Base-by-base conservation (phyloP, 92 coral and sea anemone species). In the Muricea muricata region DNA sequence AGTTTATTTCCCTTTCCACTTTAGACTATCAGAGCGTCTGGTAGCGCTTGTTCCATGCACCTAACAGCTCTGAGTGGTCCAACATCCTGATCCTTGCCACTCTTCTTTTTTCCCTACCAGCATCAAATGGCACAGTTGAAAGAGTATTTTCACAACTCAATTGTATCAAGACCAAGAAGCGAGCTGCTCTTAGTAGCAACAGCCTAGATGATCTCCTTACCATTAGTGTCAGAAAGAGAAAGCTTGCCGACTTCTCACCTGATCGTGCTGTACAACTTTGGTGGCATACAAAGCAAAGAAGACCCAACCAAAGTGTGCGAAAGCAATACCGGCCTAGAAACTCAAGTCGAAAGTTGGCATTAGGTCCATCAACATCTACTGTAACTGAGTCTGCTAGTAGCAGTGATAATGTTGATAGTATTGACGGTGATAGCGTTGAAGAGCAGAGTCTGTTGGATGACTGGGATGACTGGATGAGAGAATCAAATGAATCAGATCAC, bases 51-150 rank as follows among this genome's bases (percentile, higher is more conserved):
- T 86, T 86, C 79, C 87, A 86, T 75, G 90, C 90, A 58, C 54
- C 75, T 34, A 58, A 68, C 79, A 92, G 78, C 34, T 57, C 65
- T 46, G 78, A 92, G 73, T 92, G 91, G 93, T 42, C 70, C 42
- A 87, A 87, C 85, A 89, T 89, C 46, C 84, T 92, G 55, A 80
- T 85, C 57, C 84, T 90, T 63, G 90, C 87, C 46, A 84, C 86
- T 65, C 93, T 90, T 61, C 87, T 87, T 34, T 88, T 93, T 65
- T 68, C 87, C 80, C 91, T 93, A 70, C 92, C 93, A 61, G 86
- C 89, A 32, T 93, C 96, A 24, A 92, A 88, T 90, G 97, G 92
- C 77, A 93, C 89, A 61, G 97, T 93, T 17, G 97, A 90, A 86
- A 85, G 97, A 87, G 37, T 93, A 76, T 93, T 93, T 72, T 93